Base-by-base conservation (phyloP, 2,888 invertebrate genomes). In the Aphodius granarius region DNA sequence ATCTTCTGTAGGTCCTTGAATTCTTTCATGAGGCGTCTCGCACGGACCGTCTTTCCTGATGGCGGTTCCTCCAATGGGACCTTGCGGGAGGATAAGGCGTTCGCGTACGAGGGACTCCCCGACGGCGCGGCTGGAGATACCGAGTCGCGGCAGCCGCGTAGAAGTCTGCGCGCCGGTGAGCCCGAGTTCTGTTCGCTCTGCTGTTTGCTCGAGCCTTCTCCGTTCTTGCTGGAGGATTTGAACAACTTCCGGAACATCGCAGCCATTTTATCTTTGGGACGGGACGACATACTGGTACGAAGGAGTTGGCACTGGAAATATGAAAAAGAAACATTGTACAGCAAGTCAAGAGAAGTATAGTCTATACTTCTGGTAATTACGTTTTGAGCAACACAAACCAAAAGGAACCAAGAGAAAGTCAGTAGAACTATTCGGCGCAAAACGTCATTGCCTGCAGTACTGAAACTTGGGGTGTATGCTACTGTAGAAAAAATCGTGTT, bases 1-100 rank as follows among this genome's bases (percentile, higher is more conserved):
- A 91, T 88, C 82, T 92, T 90, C 84, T 95, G 94, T 82, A 95
- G 92, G 86, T 95, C 95, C 80, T 92, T 92, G 73, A 72, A 77
- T 84, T 95, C 95, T 86, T 95, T 95, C 95, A 96, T 96, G 76
- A 96, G 90, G 71, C 96, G 89, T 77, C 95, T 90, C 43, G 94
- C 91, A 79, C 95, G 91, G 73, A 93, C 92, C 70, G 90, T 90
- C 83, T 90, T 90, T 82, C 90, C 90, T 91, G 89, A 81, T 88
- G 83, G 89, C 78, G 81, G 88, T 82, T 74, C 77, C 22, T 83
- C 84, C 72, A 83, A 82, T n/a, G 81, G 78, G 66, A 81, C 82
- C 87, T 84, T 72, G 87, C 87, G 43, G 63, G 16, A 66, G 18
- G 75, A 71, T 77, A 75, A 75, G 16, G 77, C 22, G n/a, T 63